Conservation (phyloP, 2,888 invertebrate species). For the Ethmia dodecea region DNA sequence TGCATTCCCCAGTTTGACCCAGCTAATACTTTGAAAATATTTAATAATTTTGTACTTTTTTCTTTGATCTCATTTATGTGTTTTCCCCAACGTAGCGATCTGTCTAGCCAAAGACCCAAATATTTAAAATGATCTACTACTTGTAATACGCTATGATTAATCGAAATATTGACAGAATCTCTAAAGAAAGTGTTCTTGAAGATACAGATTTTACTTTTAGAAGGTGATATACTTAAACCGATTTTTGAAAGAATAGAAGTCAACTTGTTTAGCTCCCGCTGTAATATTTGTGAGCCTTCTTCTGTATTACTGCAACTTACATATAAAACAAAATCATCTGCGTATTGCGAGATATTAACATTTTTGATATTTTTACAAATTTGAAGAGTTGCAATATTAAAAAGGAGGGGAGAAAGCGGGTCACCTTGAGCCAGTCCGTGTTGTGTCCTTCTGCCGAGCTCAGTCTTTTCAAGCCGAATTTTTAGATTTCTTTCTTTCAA, state of each 20-base stretch:
- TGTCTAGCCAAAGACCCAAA: not conserved
- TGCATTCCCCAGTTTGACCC: not conserved
- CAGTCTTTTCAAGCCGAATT: not conserved
- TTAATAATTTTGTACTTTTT: not conserved
- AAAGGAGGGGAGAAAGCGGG: conserved; percentile 22
- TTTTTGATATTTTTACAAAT: not conserved
- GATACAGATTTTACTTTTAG: not conserved
- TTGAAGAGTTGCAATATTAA: conserved; percentile 16
- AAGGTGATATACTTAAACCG: not conserved
- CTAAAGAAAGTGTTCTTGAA: not conserved
- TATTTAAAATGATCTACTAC: not conserved
- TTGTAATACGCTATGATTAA: not conserved
- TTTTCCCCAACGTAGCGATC: not conserved
- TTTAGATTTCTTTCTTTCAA: conserved; percentile 1
- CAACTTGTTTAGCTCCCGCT: not conserved
- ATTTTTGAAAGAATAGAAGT: not conserved
- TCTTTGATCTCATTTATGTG: not conserved
- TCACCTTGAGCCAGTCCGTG: conserved; percentile 21
- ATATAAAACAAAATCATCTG: conserved; percentile 3
- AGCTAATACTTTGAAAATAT: not conserved
- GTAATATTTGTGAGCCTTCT: not conserved
- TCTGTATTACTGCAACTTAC: not conserved
- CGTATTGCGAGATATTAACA: conserved; percentile 4
- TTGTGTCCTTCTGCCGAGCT: not conserved
- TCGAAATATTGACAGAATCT: not conserved